These are phyloP conservation scores for Lottia scabra DNA, from an alignment of 2,888 invertebrate species.

Conservation along the genomic window DNA sequence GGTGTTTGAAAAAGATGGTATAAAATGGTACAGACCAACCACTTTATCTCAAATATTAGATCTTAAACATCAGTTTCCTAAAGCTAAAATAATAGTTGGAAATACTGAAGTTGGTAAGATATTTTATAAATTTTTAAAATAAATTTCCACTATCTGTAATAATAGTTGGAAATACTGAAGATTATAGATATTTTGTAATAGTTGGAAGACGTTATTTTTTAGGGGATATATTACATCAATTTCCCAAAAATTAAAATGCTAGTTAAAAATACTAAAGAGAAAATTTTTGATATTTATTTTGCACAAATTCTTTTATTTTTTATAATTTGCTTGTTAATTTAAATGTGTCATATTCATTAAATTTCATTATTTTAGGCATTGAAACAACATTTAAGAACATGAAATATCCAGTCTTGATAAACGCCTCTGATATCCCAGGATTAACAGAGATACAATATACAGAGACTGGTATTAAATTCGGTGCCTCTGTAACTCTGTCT, in stretches of 20 bases:
- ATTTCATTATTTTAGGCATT: slow-evolving; percentile 73
- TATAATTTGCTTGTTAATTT: too few species aligned
- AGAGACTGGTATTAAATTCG: slow-evolving; percentile 77
- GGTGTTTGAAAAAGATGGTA: too few species aligned
- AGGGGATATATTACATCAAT: neutral
- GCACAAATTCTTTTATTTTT: too few species aligned
- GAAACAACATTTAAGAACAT: slow-evolving; percentile 91
- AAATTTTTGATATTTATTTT: too few species aligned
- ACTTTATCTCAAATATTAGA: too few species aligned
- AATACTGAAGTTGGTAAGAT: too few species aligned
- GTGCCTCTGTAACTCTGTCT: slow-evolving; percentile 82
- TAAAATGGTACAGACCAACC: slow-evolving; percentile 74
- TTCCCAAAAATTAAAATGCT: slow-evolving; percentile 2
- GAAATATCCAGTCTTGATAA: slow-evolving; percentile 77
- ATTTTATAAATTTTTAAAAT: slow-evolving; percentile 29
- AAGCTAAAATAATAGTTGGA: too few species aligned
- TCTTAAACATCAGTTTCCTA: slow-evolving; percentile 69
- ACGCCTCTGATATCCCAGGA: slow-evolving; percentile 78
- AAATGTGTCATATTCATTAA: too few species aligned
- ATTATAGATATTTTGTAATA: too few species aligned
- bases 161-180: slow-evolving; percentile 91
- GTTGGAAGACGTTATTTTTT: too few species aligned
- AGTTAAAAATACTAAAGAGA: too few species aligned
- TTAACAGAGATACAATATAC: slow-evolving; percentile 74
- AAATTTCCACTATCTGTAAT: slow-evolving; percentile 72